Conservation (phyloP, 2,888 invertebrate species). For the Napeogenes sylphis region DNA sequence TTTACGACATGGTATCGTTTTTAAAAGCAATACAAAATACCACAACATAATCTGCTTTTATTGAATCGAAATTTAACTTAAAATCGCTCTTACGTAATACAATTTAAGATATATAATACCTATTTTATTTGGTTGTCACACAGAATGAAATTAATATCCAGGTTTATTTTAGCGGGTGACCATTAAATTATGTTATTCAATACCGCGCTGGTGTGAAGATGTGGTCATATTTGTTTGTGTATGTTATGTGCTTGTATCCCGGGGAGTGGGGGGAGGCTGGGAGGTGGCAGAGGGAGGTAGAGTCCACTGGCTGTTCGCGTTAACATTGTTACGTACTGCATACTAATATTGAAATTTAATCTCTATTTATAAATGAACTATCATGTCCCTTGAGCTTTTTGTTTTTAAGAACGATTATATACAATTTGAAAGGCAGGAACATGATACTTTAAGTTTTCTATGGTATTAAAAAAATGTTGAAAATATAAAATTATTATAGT, state of each 20-base stretch:
- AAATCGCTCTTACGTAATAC: slow-evolving; percentile 27
- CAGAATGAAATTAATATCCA: neutral
- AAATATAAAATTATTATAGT: no score
- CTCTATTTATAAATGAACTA: no score
- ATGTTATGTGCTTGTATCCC: neutral
- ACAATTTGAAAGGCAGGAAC: no score
- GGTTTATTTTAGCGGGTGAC: slow-evolving; percentile 1
- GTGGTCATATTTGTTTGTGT: slow-evolving; percentile 1
- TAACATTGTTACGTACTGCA: neutral
- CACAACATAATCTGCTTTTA: slow-evolving; percentile 24
- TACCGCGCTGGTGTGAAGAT: slow-evolving; percentile 14
- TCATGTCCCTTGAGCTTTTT: no score
- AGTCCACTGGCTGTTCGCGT: neutral
- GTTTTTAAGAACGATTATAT: no score
- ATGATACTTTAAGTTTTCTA: no score
- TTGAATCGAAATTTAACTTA: slow-evolving; percentile 17
- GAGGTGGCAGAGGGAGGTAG: neutral
- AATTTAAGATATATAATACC: slow-evolving; percentile 7
- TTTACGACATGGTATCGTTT: slow-evolving; percentile 57
- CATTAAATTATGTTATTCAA: slow-evolving; percentile 16
- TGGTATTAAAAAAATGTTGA: no score
- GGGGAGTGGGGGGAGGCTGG: neutral
- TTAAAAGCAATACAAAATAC: slow-evolving; percentile 61
- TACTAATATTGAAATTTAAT: no score
- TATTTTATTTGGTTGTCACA: neutral